These are phyloP conservation scores for Lepidotrigona ventralis DNA, from an alignment of 1,140 invertebrate species.

Conservation along the genomic window DNA sequence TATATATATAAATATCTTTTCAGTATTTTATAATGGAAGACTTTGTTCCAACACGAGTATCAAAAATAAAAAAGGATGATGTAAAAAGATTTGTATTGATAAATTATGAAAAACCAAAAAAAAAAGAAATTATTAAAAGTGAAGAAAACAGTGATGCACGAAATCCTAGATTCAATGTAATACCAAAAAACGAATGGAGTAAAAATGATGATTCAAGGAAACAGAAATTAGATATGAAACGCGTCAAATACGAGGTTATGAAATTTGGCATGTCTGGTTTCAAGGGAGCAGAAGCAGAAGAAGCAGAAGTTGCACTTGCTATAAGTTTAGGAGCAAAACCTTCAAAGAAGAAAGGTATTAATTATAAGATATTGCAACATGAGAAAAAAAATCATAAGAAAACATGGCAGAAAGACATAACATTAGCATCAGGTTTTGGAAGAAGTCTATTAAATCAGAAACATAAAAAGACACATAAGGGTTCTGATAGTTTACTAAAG, in stretches of 20 bases:
- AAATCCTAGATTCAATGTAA: not conserved
- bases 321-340: constrained; percentile 84
- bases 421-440: constrained; percentile 76
- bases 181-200: not conserved
- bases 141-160: not conserved
- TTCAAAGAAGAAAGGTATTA: constrained; percentile 80
- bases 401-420: constrained; percentile 72
- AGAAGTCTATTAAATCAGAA: constrained; percentile 77
- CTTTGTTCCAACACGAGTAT: constrained; percentile 81
- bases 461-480: constrained; percentile 59
- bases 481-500: constrained; percentile 66
- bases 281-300: constrained; percentile 79
- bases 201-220: constrained; percentile 54
- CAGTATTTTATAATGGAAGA: constrained; percentile 66
- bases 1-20: not conserved
- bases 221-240: constrained; percentile 82
- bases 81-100: constrained; percentile 77
- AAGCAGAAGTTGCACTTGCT: constrained; percentile 82
- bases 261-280: constrained; percentile 85
- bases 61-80: constrained; percentile 77
- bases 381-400: constrained; percentile 74
- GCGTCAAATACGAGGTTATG: constrained; percentile 82
- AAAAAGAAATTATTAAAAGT: constrained; percentile 67
- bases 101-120: constrained; percentile 79
- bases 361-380: constrained; percentile 81